phyloP scores from a whole-genome alignment of 2,113 vertebrate genomes.

The Hydrolagus affinis region DNA sequence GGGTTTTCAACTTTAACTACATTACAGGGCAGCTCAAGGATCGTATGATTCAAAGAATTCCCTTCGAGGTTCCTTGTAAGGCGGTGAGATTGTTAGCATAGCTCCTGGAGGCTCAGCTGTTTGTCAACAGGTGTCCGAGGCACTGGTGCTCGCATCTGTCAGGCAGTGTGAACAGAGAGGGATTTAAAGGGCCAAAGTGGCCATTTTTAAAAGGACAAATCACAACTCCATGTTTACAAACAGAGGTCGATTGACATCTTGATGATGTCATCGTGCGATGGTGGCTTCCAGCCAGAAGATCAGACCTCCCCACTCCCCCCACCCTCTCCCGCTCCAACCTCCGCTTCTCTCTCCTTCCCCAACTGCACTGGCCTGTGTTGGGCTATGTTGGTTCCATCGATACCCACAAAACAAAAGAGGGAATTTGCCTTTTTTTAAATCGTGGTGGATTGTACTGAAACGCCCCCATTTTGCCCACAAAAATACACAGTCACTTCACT shows the following conservation, averaged over 20 bases:
- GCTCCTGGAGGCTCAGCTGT: slow-evolving; percentile 43
- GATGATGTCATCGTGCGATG: neutral
- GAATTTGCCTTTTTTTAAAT: neutral
- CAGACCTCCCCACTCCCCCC: too few species aligned
- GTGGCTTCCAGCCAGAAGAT: neutral
- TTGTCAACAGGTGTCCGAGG: slow-evolving; percentile 40
- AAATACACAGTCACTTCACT: too few species aligned
- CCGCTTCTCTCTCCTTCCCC: neutral
- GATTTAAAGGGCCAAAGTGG: neutral
- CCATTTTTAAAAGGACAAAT: neutral
- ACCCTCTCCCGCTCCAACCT: neutral
- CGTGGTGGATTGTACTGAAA: neutral
- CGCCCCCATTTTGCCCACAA: neutral
- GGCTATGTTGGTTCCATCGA: neutral
- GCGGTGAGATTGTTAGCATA: slow-evolving; percentile 41
- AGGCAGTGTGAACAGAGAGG: neutral
- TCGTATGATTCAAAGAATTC: neutral
- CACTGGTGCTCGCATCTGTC: neutral
- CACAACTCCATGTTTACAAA: neutral
- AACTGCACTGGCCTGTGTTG: neutral
- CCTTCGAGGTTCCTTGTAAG: neutral
- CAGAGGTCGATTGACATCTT: neutral
- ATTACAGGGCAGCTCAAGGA: neutral
- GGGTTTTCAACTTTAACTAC: neutral
- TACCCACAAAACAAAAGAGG: neutral